Conservation (phyloP, 2,888 invertebrate species). For the Microplitis deprimator region DNA sequence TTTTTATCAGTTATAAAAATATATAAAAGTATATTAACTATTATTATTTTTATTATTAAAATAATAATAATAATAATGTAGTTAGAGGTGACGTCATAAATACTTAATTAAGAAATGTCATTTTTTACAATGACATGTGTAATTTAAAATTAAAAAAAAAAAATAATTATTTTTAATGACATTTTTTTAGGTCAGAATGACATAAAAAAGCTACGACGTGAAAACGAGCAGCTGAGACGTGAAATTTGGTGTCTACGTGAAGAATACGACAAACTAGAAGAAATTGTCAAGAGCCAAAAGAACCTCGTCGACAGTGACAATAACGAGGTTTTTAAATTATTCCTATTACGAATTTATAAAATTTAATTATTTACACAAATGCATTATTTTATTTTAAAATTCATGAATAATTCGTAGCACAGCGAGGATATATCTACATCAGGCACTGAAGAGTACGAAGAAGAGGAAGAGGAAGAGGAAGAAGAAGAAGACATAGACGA, state of each 20-base stretch:
- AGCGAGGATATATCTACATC: slow-evolving; percentile 56
- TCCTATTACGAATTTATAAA: background rate
- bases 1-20: slow-evolving; percentile 36
- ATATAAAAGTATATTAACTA: background rate
- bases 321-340: slow-evolving; percentile 58
- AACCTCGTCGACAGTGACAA: slow-evolving; percentile 64
- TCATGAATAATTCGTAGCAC: slow-evolving; percentile 51
- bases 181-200: slow-evolving; percentile 84
- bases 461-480: slow-evolving; percentile 62
- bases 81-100: too few species aligned
- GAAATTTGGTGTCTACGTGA: slow-evolving; percentile 91
- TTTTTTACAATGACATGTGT: background rate
- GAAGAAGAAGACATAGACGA: slow-evolving; percentile 51
- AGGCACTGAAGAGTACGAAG: slow-evolving; percentile 40
- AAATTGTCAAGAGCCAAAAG: slow-evolving; percentile 76
- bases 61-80: background rate
- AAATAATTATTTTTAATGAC: slow-evolving; percentile 19
- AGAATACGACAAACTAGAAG: slow-evolving; percentile 90
- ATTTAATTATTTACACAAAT: slow-evolving; percentile 3
- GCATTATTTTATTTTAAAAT: slow-evolving; percentile 15
- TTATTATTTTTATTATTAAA: too few species aligned
- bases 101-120: too few species aligned
- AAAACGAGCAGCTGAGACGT: slow-evolving; percentile 88
- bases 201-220: slow-evolving; percentile 88
- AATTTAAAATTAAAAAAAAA: background rate